phyloP scores from a whole-genome alignment of 30 jellyfish, hydroid and myxozoan species.

The Clytia hemisphaerica region DNA sequence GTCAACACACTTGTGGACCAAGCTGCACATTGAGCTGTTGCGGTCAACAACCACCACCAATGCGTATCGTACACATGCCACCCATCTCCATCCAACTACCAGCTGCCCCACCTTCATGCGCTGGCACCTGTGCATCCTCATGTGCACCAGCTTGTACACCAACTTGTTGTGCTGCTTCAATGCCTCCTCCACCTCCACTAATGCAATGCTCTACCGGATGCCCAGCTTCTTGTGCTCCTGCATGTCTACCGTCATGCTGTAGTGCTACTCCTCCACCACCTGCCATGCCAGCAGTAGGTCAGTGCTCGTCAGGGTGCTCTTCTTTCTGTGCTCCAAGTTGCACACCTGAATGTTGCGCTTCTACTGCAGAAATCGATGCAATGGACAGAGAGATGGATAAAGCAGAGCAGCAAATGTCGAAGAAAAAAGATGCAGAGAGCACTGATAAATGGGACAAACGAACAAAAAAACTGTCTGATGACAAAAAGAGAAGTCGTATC shows the following conservation, averaged over 20 bases:
- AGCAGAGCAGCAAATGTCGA: conserved; percentile 33
- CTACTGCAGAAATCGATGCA: conserved; percentile 86
- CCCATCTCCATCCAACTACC: not conserved
- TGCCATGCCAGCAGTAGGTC: conserved; percentile 24
- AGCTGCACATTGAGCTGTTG: conserved; percentile 65
- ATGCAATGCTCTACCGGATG: conserved; percentile 23
- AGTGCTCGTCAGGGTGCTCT: conserved; percentile 76
- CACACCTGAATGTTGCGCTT: conserved; percentile 71
- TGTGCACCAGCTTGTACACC: conserved; percentile 78
- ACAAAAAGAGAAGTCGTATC: conserved; percentile 48
- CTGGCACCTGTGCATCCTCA: conserved; percentile 60
- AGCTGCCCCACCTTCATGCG: conserved; percentile 31
- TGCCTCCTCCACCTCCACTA: conserved; percentile 76
- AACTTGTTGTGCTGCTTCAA: conserved; percentile 67
- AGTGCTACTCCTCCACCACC: conserved; percentile 28
- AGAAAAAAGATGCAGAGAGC: not conserved
- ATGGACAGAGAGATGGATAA: conserved; percentile 60
- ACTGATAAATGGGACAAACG: conserved; percentile 66
- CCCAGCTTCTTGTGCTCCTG: conserved; percentile 42
- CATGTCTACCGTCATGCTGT: conserved; percentile 11
- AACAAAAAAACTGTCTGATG: conserved; percentile 49
- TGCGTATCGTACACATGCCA: not conserved
- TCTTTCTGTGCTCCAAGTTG: conserved; percentile 86
- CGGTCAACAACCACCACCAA: conserved; percentile 8
- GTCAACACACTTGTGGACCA: conserved; percentile 45